Conservation (phyloP, 2,797 vertebrate genomes). For the Masticophis lateralis region DNA sequence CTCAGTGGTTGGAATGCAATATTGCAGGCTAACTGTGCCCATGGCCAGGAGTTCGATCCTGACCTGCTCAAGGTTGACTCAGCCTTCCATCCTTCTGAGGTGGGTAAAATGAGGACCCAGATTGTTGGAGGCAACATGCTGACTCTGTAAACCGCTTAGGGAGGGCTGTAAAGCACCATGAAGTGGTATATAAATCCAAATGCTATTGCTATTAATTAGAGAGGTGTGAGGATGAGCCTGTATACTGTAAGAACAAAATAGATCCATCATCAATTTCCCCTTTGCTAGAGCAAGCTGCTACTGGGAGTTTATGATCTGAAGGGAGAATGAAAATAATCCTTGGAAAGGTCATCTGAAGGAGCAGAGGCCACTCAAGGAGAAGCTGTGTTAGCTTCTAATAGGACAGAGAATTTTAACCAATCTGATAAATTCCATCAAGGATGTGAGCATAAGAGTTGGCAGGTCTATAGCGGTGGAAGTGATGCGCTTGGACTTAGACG, state of each 20-base stretch:
- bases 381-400: not conserved
- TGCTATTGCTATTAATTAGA: not conserved
- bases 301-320: not conserved
- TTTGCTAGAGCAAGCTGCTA: not conserved
- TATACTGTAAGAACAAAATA: not conserved
- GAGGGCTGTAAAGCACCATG: not conserved
- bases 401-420: not conserved
- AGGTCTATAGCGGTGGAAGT: conserved; percentile 1
- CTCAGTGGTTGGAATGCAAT: not conserved
- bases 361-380: not conserved
- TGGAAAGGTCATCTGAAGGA: not conserved
- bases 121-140: not conserved
- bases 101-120: not conserved
- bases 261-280: not conserved
- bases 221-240: not conserved
- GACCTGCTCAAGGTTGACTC: not conserved
- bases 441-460: conserved; percentile 2
- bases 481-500: not conserved
- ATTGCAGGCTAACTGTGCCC: not conserved
- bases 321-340: not conserved
- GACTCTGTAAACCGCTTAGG: not conserved
- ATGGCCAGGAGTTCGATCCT: not conserved
- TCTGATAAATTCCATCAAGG: conserved; percentile 5
- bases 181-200: not conserved
- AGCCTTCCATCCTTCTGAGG: not conserved